Evolutionary conservation across 2,888 invertebrate species (phyloP), one percentile per base, ranked within the genome.

Genomic region (Cosmia trapezina): DNA sequence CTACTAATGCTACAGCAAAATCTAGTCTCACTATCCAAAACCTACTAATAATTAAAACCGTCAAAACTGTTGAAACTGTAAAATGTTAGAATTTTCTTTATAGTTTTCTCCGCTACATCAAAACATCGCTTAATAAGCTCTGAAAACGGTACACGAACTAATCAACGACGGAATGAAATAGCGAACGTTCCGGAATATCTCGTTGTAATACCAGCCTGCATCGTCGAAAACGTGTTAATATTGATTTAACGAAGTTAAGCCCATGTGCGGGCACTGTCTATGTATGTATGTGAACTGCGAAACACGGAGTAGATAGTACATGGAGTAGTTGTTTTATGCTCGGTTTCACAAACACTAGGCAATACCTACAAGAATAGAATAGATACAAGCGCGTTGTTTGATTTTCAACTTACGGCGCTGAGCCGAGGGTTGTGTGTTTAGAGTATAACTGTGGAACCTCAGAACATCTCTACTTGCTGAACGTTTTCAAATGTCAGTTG

Each of bases 201-300:
- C 64, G 80, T 59, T 74, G 70, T 77, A 72, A 83, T 73, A 60
- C 71, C 72, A 62, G 76, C 53, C 41, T 81, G 80, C 82, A 84
- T 81, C 71, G 73, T 43, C n/a, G 77, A 71, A 70, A 78, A 74
- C 73, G 83, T 84, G 86, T 82, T 86, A 80, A 85, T 85, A 85
- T 85, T 86, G 86, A 85, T 86, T 84, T 85, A 85, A 85, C 86
- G 80, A 85, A 86, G 85, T 86, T 86, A 86, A 85, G 45, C 84
- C 83, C 76, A 78, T 86, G 76, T 75, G 76, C 66, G 84, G 69
- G 67, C 47, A 51, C 63, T 69, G 62, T 45, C 47, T 47, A 67
- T 61, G 53, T 73, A 45, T 64, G 37, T 51, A 56, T 59, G 53
- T 47, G 37, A 60, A 61, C 22, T 53, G 22, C 12, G 17, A 28